Conservation (phyloP, 2,797 vertebrate species). For the Australoheros facetus region DNA sequence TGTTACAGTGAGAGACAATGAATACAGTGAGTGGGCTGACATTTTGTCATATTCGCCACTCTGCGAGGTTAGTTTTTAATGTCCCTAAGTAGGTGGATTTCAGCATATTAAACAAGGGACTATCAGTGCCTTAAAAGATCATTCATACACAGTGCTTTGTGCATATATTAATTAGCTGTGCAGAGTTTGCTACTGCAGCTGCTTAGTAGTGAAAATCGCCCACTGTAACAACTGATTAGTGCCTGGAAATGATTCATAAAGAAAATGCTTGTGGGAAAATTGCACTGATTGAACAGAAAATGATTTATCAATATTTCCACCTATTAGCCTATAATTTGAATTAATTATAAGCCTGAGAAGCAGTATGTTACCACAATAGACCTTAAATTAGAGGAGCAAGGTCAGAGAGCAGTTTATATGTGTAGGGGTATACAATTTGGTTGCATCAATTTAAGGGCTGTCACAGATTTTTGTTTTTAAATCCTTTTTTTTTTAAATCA, state of each 20-base stretch:
- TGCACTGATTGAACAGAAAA: not conserved
- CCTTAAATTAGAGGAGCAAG: constrained; percentile 1
- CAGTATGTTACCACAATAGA: constrained; percentile 10
- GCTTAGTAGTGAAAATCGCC: constrained; percentile 38
- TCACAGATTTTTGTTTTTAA: not conserved
- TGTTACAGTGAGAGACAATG: constrained; percentile 9
- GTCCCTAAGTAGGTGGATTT: constrained; percentile 52
- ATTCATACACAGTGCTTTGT: constrained; percentile 21
- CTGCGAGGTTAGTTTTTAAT: constrained; percentile 48
- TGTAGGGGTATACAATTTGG: not conserved
- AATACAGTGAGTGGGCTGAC: constrained; percentile 36
- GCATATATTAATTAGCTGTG: constrained; percentile 43
- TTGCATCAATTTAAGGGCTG: not conserved
- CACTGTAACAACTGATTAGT: constrained; percentile 2
- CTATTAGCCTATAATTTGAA: constrained; percentile 15
- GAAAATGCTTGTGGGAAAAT: constrained; percentile 4
- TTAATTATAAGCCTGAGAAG: not conserved
- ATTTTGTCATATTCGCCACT: constrained; percentile 45
- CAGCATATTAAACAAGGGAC: constrained; percentile 23
- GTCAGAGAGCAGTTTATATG: not conserved
- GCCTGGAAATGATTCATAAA: constrained; percentile 16
- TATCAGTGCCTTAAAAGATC: constrained; percentile 30
- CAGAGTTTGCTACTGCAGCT: constrained; percentile 9
- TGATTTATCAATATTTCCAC: constrained; percentile 36
- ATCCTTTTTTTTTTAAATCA: not conserved